A percentile compares a stretch with the other conserved stretches of the same genome.
These are phyloP conservation scores for Lagria hirta DNA, from an alignment of 2,888 invertebrate species.

Conservation along the genomic window DNA sequence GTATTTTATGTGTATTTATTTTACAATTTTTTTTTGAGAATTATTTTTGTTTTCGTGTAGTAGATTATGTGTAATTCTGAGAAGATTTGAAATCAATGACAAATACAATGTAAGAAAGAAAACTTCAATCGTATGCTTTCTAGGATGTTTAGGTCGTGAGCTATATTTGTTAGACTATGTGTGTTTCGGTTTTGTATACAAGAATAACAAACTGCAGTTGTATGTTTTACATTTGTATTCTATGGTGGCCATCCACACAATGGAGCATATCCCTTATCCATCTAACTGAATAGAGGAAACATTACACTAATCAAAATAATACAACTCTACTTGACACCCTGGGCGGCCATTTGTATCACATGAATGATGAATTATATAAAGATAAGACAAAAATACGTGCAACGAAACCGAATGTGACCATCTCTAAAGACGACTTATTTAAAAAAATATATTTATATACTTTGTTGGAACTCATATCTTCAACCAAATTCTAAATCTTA, in stretches of 20 bases:
- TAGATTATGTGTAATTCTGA: too few relatives aligned
- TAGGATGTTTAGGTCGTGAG: too few relatives aligned
- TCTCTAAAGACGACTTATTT: conserved; percentile 27
- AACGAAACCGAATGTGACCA: conserved; percentile 42
- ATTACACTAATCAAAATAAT: conserved; percentile 50
- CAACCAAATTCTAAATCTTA: not conserved
- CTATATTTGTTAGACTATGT: too few relatives aligned
- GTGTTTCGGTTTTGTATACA: conserved; percentile 13
- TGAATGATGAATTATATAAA: conserved; percentile 50
- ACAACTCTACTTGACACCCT: conserved; percentile 47
- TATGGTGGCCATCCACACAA: conserved; percentile 40
- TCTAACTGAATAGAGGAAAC: conserved; percentile 48
- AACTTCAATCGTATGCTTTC: too few relatives aligned
- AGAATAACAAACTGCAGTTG: conserved; percentile 12
- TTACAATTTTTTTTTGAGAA: too few relatives aligned
- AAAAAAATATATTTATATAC: not conserved
- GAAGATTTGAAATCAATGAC: too few relatives aligned
- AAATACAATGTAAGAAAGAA: too few relatives aligned
- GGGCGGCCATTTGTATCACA: conserved; percentile 45
- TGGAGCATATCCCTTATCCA: conserved; percentile 45
- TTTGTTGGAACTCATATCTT: too few relatives aligned
- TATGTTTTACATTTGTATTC: conserved; percentile 46
- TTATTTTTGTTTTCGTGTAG: too few relatives aligned
- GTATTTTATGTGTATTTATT: too few relatives aligned
- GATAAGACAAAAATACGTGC: conserved; percentile 50